Base-by-base conservation (phyloP, 2,888 invertebrate genomes). In the Ganaspis brasiliensis region DNA sequence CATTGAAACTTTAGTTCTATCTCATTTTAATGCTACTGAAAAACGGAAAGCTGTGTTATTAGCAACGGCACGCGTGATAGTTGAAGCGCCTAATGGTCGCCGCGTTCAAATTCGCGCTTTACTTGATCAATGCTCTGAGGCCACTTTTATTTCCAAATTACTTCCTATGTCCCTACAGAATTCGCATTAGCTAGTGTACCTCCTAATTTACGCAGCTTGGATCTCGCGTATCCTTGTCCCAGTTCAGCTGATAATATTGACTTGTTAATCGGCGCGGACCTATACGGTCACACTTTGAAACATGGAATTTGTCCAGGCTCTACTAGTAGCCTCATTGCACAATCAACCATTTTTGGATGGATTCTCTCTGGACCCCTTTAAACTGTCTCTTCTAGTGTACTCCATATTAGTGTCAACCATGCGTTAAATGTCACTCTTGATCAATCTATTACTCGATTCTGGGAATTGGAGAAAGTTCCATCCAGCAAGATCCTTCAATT, bases 41-140 rank as follows among this genome's bases (percentile, higher is more conserved):
- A 37, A 67, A 0, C 35, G 2, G 1, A n/a, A n/a, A 26, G 14
- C 59, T 16, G 59, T 59, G 4, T 21, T 76, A 49, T 24, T 76
- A 14, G 73, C 73, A 0, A 73, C 73, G 0, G 76, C 76, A 6
- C 6, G 45, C 0, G 63, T 76, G 9, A 19, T 14, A 12, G 19
- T 76, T 1, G 6, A 24, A 0, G 37, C 72, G 3, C 61, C 61
- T 8, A 24, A 19, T 59, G 72, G 75, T 55, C 14, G 14, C 26
- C 19, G 57, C n/a, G 24, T 49, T 4, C 12, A 49, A 14, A 40
- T 59, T 9, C 40, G 79, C 14, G 79, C 79, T 0, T 21, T 79
- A 1, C 19, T 76, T 4, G 79, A 79, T 37, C 56, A 61, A 1
- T 74, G n/a, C n/a, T n/a, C n/a, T n/a, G n/a, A n/a, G n/a, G n/a